Evolutionary conservation across 2,113 vertebrate genomes (phyloP).

Genomic region (Protobothrops mucrosquamatus): DNA sequence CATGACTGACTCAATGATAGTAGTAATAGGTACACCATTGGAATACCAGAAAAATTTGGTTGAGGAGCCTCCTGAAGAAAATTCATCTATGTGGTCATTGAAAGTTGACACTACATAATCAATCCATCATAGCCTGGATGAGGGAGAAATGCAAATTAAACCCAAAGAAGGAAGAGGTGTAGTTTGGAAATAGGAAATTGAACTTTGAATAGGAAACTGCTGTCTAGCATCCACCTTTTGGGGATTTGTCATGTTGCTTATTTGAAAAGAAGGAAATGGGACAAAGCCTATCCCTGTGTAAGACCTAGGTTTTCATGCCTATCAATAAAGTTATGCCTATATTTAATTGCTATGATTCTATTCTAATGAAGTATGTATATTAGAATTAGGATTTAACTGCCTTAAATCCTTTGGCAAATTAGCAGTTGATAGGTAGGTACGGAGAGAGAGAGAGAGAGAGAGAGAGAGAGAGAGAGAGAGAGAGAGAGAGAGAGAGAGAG

Average conservation of each 20-base stretch:
- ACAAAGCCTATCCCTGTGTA: too few species aligned
- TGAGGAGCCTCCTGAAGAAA: not conserved
- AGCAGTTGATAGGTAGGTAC: not conserved
- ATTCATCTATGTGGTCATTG: not conserved
- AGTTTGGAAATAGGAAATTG: not conserved
- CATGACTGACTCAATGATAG: not conserved
- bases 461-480: not conserved
- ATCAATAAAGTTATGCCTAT: not conserved
- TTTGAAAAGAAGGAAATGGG: not conserved
- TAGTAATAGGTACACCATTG: not conserved
- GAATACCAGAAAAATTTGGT: not conserved
- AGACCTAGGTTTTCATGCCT: not conserved
- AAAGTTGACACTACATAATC: not conserved
- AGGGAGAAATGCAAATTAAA: not conserved
- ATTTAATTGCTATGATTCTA: not conserved
- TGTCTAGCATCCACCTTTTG: not conserved
- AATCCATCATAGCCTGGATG: not conserved
- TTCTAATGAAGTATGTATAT: not conserved
- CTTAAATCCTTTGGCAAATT: not conserved
- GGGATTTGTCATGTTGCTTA: not conserved
- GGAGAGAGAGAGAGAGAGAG: not conserved
- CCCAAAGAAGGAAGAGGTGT: not conserved
- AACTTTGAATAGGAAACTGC: not conserved
- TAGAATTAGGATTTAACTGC: not conserved
- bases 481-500: not conserved